A percentile compares a stretch with the other conserved stretches of the same genome.
Evolutionary conservation across 2,888 invertebrate species (phyloP).

Genomic region (Drosophila buzzatii): DNA sequence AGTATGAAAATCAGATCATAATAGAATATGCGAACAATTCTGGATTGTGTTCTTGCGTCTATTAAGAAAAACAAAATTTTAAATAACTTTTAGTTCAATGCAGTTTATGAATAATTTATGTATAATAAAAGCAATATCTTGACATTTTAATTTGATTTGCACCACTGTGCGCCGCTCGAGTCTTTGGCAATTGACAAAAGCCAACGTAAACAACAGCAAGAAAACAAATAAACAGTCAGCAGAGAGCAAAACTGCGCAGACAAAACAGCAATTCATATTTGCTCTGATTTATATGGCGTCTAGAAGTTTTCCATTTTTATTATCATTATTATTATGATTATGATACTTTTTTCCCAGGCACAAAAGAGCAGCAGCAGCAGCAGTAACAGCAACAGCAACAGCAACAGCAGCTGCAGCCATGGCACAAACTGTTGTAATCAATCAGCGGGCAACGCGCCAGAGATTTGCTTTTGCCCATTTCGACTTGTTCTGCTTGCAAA

Average conservation of each 20-base stretch:
- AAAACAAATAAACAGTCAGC: conserved; percentile 70
- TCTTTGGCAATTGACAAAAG: conserved; percentile 74
- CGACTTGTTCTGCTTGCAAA: conserved; percentile 51
- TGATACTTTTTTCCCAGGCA: conserved; percentile 74
- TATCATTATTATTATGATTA: conserved; percentile 80
- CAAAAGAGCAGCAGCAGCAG: conserved; percentile 41
- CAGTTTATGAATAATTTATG: not conserved
- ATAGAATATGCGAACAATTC: too few species aligned
- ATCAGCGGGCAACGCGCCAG: conserved; percentile 56
- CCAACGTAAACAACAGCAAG: conserved; percentile 56
- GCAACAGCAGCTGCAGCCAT: conserved; percentile 14
- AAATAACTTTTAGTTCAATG: too few species aligned
- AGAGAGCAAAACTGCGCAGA: conserved; percentile 48
- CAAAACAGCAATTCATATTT: conserved; percentile 80
- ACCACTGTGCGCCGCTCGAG: conserved; percentile 41
- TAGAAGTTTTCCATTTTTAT: conserved; percentile 81
- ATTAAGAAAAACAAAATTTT: too few species aligned
- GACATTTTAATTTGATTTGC: not conserved
- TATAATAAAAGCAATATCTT: too few species aligned
- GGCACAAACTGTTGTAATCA: conserved; percentile 65
- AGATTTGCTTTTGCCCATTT: conserved; percentile 41
- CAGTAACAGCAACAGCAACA: not conserved
- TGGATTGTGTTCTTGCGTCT: too few species aligned
- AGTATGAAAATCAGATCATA: too few species aligned
- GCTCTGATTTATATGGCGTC: conserved; percentile 81